Base-by-base conservation (phyloP, 2,888 invertebrate species). In the Flexamia atlantica region DNA sequence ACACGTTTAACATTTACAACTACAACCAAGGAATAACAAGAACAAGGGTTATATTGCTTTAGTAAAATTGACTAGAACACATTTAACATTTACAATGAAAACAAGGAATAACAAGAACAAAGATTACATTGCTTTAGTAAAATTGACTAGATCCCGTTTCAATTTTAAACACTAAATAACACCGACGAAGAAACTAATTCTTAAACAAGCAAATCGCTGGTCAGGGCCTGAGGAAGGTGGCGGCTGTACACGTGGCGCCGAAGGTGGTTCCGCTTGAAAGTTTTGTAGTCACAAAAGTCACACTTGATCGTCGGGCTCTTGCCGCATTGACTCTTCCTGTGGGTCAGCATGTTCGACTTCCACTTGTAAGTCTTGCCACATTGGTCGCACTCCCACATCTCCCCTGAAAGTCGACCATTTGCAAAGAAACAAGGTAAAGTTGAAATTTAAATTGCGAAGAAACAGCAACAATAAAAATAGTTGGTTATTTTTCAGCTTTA, bases 241-340 rank as follows among this genome's bases (percentile, higher is more conserved):
- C 85, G 86, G 32, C 88, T 88, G 81, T 89, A 87, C 83, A 90
- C 89, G 84, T 90, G 90, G 84, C 90, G 89, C 86, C 89, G 85
- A 70, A 90, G 89, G 25, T 89, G 87, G 83, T 89, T 89, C 1
- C 89, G 89, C 88, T 89, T 89, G 81, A 90, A 90, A 85, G 90
- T 90, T 70, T 89, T 87, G 85, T 90, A 89, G 23, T 87, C 88
- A 76, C 90, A 90, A 82, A 89, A 89, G 0, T 89, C 89, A 82
- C 90, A 90, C 84, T 89, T 88, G 85, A 89, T 89, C 32, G 89
- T 88, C 4, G 90, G 90, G 82, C 88, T 83, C 0, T 89, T 88
- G 40, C 90, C 90, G 85, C 90, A 90, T 86, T 90, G 90, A 88
- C 90, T 89, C 87, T 89, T 89, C 83, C 88, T 89, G 88, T 90